phyloP scores from a whole-genome alignment of 2,888 invertebrate genomes.

The Himalopsyche kuldschensis region DNA sequence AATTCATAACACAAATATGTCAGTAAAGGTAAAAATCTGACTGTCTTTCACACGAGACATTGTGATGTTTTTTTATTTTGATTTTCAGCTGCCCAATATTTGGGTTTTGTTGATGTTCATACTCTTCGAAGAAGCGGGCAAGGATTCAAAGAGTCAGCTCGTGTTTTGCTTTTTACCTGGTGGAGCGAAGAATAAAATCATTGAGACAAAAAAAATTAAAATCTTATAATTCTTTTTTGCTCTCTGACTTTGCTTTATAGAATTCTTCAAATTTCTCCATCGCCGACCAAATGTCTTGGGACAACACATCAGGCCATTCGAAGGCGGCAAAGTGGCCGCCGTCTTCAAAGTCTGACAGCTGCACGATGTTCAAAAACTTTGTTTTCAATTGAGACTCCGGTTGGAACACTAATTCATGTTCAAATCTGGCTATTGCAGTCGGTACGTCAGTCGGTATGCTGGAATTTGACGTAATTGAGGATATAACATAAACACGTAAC shows the following conservation, averaged over 20 bases:
- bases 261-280: conserved; percentile 45
- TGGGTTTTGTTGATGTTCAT: too few species aligned
- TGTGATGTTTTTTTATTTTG: too few species aligned
- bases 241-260: conserved; percentile 4
- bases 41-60: too few species aligned
- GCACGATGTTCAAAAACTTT: conserved; percentile 68
- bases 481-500: too few species aligned
- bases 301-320: conserved; percentile 72
- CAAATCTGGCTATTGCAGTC: conserved; percentile 70
- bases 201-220: too few species aligned
- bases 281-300: conserved; percentile 64
- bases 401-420: conserved; percentile 65
- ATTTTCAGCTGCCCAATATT: too few species aligned
- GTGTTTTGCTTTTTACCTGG: too few species aligned
- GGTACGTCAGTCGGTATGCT: conserved; percentile 73
- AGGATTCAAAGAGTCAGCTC: too few species aligned
- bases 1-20: too few species aligned
- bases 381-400: conserved; percentile 64
- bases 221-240: conserved; percentile 7
- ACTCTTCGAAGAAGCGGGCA: too few species aligned
- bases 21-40: too few species aligned
- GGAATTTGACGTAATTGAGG: conserved; percentile 41
- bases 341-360: conserved; percentile 61
- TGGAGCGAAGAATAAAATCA: too few species aligned
- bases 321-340: conserved; percentile 89